These are phyloP conservation scores for Hipposideros larvatus DNA, from an alignment of 2,797 vertebrate species.

Conservation along the genomic window DNA sequence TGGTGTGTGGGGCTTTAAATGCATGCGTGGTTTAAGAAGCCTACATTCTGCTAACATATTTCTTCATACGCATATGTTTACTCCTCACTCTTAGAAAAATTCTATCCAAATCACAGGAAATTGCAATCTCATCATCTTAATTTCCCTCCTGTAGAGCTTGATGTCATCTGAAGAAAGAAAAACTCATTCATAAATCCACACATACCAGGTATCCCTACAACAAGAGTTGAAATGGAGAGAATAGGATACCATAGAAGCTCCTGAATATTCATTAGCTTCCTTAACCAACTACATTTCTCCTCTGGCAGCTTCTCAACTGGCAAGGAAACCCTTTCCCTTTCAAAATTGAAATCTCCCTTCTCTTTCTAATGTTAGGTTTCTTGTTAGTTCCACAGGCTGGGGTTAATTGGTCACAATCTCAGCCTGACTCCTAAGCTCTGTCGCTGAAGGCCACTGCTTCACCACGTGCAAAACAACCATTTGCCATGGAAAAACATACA, in stretches of 20 bases:
- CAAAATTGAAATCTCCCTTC: conserved; percentile 45
- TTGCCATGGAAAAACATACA: background rate
- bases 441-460: conserved; percentile 58
- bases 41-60: conserved; percentile 12
- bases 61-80: conserved; percentile 14
- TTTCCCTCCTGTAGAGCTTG: conserved; percentile 33
- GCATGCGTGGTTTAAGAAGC: background rate
- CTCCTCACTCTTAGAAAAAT: background rate
- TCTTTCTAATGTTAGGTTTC: background rate
- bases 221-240: background rate
- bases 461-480: conserved; percentile 34
- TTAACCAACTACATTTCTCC: conserved; percentile 47
- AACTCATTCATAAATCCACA: background rate
- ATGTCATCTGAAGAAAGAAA: background rate
- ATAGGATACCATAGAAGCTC: background rate
- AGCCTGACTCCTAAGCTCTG: conserved; percentile 64
- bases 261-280: conserved; percentile 66
- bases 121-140: background rate
- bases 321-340: conserved; percentile 63
- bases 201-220: background rate
- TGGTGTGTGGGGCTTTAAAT: background rate
- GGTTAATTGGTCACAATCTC: conserved; percentile 74
- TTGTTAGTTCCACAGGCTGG: conserved; percentile 41
- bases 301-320: conserved; percentile 50
- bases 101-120: conserved; percentile 26